Conservation (phyloP, 1,140 invertebrate genomes). For the Drosophila erecta region DNA sequence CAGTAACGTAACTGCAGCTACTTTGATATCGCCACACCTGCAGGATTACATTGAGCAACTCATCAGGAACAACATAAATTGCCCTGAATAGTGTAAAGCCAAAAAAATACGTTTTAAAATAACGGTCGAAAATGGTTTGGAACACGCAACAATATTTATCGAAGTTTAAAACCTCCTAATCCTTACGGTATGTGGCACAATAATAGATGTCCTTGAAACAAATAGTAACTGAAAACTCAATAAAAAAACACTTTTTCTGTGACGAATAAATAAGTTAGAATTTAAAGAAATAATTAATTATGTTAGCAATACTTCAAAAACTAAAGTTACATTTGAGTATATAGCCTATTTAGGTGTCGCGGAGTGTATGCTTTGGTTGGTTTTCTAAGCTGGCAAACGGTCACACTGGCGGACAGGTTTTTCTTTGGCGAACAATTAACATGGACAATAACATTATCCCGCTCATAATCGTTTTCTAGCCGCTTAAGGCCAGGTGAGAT, state of each 20-base stretch:
- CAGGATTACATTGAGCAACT: neutral
- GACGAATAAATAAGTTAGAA: neutral
- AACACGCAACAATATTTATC: neutral
- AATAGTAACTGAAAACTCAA: too few relatives aligned
- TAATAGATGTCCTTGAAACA: neutral
- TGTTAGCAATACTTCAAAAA: neutral
- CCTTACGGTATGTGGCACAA: neutral
- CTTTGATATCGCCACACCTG: neutral
- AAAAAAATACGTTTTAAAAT: neutral
- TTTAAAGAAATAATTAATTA: neutral
- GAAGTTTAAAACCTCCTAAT: neutral
- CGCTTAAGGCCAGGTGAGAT: conserved; percentile 65
- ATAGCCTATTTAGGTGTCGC: neutral
- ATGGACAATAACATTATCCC: conserved; percentile 46
- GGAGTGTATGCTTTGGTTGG: neutral
- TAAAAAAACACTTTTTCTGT: too few relatives aligned
- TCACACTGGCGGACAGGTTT: conserved; percentile 55
- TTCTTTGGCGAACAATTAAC: conserved; percentile 53
- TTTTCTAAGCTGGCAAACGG: neutral
- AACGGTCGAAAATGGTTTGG: neutral
- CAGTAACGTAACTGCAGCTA: neutral
- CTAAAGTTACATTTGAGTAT: neutral
- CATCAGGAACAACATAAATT: neutral
- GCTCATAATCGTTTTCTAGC: conserved; percentile 72
- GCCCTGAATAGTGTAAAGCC: neutral